A percentile compares a stretch with the other conserved stretches of the same genome.
Evolutionary conservation across 2,113 vertebrate genomes (phyloP).

Genomic region (Megaceryle torquata): DNA sequence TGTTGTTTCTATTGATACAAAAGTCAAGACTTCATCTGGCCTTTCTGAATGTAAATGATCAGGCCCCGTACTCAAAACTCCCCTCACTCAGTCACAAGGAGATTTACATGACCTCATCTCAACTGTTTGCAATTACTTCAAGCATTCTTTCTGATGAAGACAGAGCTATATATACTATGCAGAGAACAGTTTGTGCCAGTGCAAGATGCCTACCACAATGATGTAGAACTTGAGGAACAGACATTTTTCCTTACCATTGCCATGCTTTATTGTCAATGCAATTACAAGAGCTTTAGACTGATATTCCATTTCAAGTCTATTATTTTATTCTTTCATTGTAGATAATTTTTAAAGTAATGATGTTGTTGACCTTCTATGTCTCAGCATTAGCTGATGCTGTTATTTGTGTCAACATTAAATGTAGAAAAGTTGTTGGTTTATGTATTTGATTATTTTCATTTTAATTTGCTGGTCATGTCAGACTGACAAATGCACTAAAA

Average conservation of each 20-base stretch:
- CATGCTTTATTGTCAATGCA: not conserved
- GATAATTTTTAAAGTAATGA: conserved; percentile 26
- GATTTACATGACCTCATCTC: not conserved
- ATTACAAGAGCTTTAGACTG: conserved; percentile 28
- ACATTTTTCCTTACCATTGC: not conserved
- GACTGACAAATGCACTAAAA: not conserved
- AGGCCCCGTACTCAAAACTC: not conserved
- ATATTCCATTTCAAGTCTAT: conserved; percentile 14
- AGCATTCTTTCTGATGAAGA: not conserved
- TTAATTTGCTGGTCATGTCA: conserved; percentile 3
- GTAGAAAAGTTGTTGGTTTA: not conserved
- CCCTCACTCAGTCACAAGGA: not conserved
- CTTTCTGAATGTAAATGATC: not conserved
- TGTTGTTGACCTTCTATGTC: not conserved
- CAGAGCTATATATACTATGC: not conserved
- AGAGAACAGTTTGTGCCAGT: not conserved
- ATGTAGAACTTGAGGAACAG: not conserved
- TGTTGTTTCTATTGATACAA: not conserved
- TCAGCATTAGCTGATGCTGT: not conserved
- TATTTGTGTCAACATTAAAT: not conserved
- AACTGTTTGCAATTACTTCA: not conserved
- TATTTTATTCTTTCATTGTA: conserved; percentile 18
- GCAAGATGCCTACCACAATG: not conserved
- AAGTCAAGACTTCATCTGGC: accelerated
- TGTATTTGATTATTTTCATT: conserved; percentile 25